Percentiles rank a stretch among this genome's conserved stretches.
phyloP scores from a whole-genome alignment of 2,888 invertebrate species.

The Dasypolia templi region DNA sequence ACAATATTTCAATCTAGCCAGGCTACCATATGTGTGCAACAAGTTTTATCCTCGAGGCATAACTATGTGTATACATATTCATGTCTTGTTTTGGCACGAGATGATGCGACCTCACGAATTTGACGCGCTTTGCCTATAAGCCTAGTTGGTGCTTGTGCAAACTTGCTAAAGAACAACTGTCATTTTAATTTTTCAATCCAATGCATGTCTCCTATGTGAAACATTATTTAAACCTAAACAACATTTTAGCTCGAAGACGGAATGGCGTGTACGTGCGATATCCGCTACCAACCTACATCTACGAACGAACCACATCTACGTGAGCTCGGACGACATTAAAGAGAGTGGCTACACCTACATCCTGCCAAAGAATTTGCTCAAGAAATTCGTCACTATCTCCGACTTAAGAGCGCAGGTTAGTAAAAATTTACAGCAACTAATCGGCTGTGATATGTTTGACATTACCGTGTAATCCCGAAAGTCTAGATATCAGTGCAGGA shows the following conservation, averaged over 20 bases:
- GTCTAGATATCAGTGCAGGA: not conserved
- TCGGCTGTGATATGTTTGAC: not conserved
- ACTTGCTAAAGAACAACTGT: not conserved
- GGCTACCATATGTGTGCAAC: not conserved
- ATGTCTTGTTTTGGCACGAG: too few relatives aligned
- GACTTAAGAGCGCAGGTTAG: constrained; percentile 98
- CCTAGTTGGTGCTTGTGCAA: not conserved
- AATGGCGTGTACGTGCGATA: constrained; percentile 99
- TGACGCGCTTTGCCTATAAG: not conserved
- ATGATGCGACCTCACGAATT: not conserved
- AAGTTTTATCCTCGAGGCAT: not conserved
- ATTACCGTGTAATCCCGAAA: not conserved
- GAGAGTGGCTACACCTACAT: constrained; percentile 99
- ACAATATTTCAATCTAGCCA: not conserved
- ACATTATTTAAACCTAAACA: not conserved
- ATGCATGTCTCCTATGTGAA: not conserved
- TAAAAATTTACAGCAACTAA: not conserved
- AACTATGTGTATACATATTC: not conserved
- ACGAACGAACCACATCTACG: constrained; percentile 99
- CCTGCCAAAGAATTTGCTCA: constrained; percentile 98
- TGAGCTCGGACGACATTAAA: constrained; percentile 99
- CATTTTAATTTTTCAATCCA: not conserved
- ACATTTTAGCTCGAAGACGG: constrained; percentile 96
- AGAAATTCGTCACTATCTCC: constrained; percentile 99
- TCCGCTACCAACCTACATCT: constrained; percentile 99